phyloP scores from a whole-genome alignment of 2,888 invertebrate genomes.

The Pseudanteris insignis region DNA sequence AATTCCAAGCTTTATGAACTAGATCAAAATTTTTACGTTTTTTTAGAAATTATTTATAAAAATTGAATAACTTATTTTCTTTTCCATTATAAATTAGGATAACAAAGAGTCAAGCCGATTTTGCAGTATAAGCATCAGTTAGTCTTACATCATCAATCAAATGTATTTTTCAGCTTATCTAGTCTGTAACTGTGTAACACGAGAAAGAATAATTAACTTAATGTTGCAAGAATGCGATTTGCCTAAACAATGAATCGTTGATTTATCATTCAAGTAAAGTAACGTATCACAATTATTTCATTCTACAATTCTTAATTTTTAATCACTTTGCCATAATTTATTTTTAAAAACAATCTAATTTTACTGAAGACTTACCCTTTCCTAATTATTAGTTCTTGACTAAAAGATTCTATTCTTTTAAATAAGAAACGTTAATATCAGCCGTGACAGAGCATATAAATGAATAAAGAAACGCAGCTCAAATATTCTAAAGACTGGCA shows the following conservation, averaged over 20 bases:
- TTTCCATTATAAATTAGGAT: no score
- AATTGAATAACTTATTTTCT: no score
- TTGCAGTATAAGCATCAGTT: conserved; percentile 15
- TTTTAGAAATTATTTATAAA: no score
- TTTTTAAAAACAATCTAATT: no score
- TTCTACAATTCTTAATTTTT: background rate
- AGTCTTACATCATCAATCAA: conserved; percentile 49
- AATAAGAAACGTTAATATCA: no score
- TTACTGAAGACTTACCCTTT: no score
- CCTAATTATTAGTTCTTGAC: no score
- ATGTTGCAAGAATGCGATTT: conserved; percentile 48
- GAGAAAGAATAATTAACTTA: conserved; percentile 31
- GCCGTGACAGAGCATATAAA: conserved; percentile 32
- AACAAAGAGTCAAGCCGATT: conserved; percentile 20
- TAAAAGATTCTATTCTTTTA: no score
- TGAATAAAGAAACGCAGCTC: conserved; percentile 44
- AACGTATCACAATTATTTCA: conserved; percentile 7
- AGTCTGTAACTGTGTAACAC: conserved; percentile 54
- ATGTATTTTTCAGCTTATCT: conserved; percentile 59
- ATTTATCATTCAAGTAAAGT: conserved; percentile 7
- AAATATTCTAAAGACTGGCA: conserved; percentile 54
- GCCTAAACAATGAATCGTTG: conserved; percentile 34
- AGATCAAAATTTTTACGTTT: no score
- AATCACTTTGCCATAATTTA: background rate
- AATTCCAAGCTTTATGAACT: no score